Conservation (phyloP, 1,140 invertebrate genomes). For the Bombus superbus region DNA sequence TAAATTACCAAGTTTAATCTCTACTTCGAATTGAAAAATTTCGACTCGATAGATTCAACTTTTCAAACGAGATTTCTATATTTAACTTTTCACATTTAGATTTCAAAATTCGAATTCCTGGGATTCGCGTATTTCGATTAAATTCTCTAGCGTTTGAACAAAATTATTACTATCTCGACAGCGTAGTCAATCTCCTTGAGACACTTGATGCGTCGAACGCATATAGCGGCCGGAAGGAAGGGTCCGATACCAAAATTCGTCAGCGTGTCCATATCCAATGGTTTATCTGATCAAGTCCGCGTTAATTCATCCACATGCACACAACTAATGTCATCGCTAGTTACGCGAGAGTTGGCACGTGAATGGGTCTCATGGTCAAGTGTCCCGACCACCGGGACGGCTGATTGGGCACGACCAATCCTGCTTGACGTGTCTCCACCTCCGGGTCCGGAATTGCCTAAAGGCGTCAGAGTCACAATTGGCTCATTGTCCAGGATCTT, state of each 20-base stretch:
- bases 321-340: constrained; percentile 60
- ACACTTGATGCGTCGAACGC: constrained; percentile 14
- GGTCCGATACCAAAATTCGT: constrained; percentile 38
- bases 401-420: constrained; percentile 47
- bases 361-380: constrained; percentile 52
- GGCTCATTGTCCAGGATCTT: constrained; percentile 34
- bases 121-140: too few relatives aligned
- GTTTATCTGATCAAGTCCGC: constrained; percentile 52
- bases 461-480: constrained; percentile 52
- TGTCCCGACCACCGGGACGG: constrained; percentile 41
- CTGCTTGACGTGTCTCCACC: constrained; percentile 21
- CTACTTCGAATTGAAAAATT: too few relatives aligned
- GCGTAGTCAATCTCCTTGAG: constrained; percentile 34
- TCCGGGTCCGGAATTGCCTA: constrained; percentile 38
- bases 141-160: too few relatives aligned
- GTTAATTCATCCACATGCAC: constrained; percentile 61
- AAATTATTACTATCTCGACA: not conserved
- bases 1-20: too few relatives aligned
- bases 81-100: too few relatives aligned
- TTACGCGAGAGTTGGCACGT: constrained; percentile 54
- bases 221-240: not conserved
- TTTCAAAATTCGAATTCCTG: too few relatives aligned
- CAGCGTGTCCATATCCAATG: constrained; percentile 58
- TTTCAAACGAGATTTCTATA: too few relatives aligned
- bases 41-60: too few relatives aligned